phyloP scores from a whole-genome alignment of 2,888 invertebrate species.

The Yponomeuta plumbellus region DNA sequence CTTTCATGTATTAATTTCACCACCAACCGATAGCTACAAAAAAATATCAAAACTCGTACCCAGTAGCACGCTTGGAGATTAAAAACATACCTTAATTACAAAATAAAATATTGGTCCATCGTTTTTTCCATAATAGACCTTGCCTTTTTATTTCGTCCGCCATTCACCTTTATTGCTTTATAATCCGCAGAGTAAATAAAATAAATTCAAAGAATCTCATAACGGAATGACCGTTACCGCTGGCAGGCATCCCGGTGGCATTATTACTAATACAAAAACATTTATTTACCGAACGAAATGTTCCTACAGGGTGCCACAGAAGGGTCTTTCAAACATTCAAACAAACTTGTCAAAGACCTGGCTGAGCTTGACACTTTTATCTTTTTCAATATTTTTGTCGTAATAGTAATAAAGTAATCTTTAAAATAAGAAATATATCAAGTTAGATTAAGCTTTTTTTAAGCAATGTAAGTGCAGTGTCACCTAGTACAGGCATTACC shows the following conservation, averaged over 20 bases:
- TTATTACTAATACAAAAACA: constrained; percentile 29
- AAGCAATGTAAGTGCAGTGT: too few species aligned
- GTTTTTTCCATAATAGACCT: background rate
- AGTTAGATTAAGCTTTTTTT: too few species aligned
- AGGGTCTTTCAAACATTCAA: too few species aligned
- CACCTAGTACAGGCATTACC: too few species aligned
- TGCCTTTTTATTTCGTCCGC: constrained; percentile 26
- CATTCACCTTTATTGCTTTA: constrained; percentile 50
- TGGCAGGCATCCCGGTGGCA: constrained; percentile 25
- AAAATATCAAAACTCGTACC: too few species aligned
- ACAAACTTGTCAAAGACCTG: too few species aligned
- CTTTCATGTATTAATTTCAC: too few species aligned
- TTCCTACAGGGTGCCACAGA: background rate
- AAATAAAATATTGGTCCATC: background rate
- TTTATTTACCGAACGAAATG: constrained; percentile 35
- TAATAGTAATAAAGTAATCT: too few species aligned
- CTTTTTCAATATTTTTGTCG: too few species aligned
- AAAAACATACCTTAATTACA: background rate
- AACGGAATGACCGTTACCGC: constrained; percentile 38
- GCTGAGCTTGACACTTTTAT: too few species aligned
- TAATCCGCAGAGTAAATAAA: constrained; percentile 47
- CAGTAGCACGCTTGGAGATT: background rate
- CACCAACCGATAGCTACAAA: too few species aligned
- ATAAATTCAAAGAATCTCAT: constrained; percentile 30
- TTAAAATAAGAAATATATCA: too few species aligned